These are phyloP conservation scores for Teleopsis dalmanni DNA, from an alignment of 1,140 invertebrate genomes.

Conservation along the genomic window DNA sequence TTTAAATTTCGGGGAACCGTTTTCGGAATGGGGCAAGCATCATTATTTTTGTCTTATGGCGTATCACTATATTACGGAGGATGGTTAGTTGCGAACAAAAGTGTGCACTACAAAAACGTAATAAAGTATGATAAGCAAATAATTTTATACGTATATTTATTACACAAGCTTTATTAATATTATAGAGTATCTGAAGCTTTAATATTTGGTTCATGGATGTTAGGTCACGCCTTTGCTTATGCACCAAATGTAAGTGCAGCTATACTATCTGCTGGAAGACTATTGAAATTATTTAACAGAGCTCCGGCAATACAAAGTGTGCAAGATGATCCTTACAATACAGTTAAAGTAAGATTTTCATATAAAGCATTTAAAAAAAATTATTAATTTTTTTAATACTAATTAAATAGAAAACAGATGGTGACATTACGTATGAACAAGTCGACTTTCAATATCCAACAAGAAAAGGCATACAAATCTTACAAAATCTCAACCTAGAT, in stretches of 20 bases:
- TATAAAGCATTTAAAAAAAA: neutral
- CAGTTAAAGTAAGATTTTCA: constrained; percentile 31
- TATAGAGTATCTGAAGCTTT: constrained; percentile 76
- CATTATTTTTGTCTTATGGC: constrained; percentile 68
- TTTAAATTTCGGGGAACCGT: constrained; percentile 67
- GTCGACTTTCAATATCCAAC: constrained; percentile 76
- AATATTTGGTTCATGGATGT: constrained; percentile 80
- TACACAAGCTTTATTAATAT: too few relatives aligned
- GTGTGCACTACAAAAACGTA: constrained; percentile 62
- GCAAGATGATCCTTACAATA: constrained; percentile 47
- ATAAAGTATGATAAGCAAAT: constrained; percentile 63
- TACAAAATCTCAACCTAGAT: constrained; percentile 64
- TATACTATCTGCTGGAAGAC: constrained; percentile 68
- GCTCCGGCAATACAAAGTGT: constrained; percentile 49
- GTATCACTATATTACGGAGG: constrained; percentile 66
- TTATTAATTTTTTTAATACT: neutral
- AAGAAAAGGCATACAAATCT: constrained; percentile 56
- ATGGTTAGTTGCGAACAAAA: constrained; percentile 49
- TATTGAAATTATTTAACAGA: constrained; percentile 58
- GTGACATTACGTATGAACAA: constrained; percentile 63
- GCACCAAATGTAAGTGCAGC: constrained; percentile 84
- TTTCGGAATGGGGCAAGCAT: constrained; percentile 55
- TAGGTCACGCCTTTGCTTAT: constrained; percentile 76
- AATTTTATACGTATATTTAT: too few relatives aligned
- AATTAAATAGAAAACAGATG: constrained; percentile 51